phyloP scores from a whole-genome alignment of 2,888 invertebrate genomes.

The Rhabditophanes sp. region DNA sequence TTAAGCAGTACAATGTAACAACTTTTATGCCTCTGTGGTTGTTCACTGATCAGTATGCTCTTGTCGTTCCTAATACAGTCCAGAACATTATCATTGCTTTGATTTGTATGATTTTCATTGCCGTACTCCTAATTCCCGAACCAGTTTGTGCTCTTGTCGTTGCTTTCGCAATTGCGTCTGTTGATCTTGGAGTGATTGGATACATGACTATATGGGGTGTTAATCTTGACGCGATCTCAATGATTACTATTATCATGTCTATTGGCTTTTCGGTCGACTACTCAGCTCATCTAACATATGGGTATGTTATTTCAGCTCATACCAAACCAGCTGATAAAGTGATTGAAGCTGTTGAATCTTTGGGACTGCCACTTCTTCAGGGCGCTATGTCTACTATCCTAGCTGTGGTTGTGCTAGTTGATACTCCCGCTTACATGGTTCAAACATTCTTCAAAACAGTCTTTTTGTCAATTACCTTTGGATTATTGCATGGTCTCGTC shows the following conservation, averaged over 20 bases:
- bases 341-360: slow-evolving; percentile 64
- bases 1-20: slow-evolving; percentile 24
- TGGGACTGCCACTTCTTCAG: slow-evolving; percentile 73
- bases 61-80: slow-evolving; percentile 35
- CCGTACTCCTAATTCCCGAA: slow-evolving; percentile 79
- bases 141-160: slow-evolving; percentile 82
- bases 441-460: slow-evolving; percentile 56
- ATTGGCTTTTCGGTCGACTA: slow-evolving; percentile 88
- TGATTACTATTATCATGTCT: slow-evolving; percentile 64
- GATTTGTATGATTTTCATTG: slow-evolving; percentile 76
- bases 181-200: slow-evolving; percentile 76
- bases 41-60: slow-evolving; percentile 38
- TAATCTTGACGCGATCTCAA: slow-evolving; percentile 54
- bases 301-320: slow-evolving; percentile 25
- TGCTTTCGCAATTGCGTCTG: slow-evolving; percentile 71
- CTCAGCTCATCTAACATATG: slow-evolving; percentile 54
- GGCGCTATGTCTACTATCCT: slow-evolving; percentile 76
- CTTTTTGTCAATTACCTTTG: slow-evolving; percentile 46
- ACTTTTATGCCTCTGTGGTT: slow-evolving; percentile 39
- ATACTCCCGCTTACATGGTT: slow-evolving; percentile 82
- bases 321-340: slow-evolving; percentile 46
- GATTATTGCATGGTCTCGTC: slow-evolving; percentile 77
- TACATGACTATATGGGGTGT: slow-evolving; percentile 90
- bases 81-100: slow-evolving; percentile 53
- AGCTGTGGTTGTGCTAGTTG: slow-evolving; percentile 65